A percentile compares a stretch with the other conserved stretches of the same genome.
phyloP scores from a whole-genome alignment of 2,888 invertebrate species.

The Phortica okadai region DNA sequence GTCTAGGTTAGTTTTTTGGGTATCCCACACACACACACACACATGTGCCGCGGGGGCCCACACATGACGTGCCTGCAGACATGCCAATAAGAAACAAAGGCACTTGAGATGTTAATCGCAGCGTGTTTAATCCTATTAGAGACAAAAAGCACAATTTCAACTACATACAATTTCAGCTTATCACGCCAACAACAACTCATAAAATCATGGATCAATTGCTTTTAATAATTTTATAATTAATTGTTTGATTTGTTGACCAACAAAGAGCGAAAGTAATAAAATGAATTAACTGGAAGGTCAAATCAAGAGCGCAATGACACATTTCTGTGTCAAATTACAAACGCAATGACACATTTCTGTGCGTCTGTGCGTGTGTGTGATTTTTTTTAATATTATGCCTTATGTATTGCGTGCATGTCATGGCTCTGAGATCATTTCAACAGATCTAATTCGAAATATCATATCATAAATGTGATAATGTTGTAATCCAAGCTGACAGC shows the following conservation, averaged over 20 bases:
- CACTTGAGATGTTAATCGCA: conserved; percentile 7
- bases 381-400: neutral
- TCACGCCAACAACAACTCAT: conserved; percentile 10
- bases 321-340: no score
- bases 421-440: neutral
- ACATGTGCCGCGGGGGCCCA: neutral
- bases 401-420: conserved; percentile 16
- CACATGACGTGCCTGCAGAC: neutral
- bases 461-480: neutral
- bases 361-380: no score
- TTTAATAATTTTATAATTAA: neutral
- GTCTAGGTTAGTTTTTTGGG: conserved; percentile 19
- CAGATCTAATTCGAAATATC: neutral
- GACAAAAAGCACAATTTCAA: neutral
- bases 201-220: neutral
- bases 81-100: neutral
- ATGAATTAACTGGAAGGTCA: no score
- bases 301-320: no score
- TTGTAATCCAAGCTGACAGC: neutral
- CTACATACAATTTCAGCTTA: neutral
- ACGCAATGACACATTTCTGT: no score
- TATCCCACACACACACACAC: neutral
- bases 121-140: neutral
- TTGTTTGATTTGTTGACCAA: no score
- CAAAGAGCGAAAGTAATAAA: no score